Evolutionary conservation across 2,113 vertebrate species (phyloP).

Genomic region (Oplegnathus fasciatus): DNA sequence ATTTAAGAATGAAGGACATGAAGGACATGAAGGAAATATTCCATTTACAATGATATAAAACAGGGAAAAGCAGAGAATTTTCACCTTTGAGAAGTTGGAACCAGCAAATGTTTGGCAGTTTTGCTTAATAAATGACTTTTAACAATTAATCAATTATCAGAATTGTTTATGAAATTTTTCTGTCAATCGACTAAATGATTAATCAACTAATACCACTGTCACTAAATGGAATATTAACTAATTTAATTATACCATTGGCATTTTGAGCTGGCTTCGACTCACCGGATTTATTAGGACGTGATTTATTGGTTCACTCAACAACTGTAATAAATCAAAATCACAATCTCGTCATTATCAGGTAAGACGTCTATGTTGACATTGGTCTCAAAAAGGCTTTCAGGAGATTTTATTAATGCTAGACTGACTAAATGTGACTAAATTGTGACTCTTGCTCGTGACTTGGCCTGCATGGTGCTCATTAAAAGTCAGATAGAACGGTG

Average conservation of each 20-base stretch:
- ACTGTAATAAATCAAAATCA: background rate
- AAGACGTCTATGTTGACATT: background rate
- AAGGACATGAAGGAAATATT: too few species aligned
- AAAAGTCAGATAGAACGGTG: conserved; percentile 24
- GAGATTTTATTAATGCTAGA: background rate
- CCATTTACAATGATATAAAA: background rate
- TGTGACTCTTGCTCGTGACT: background rate
- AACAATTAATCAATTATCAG: background rate
- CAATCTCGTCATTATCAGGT: background rate
- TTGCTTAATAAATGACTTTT: background rate
- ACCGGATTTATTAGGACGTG: background rate
- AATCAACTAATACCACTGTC: background rate
- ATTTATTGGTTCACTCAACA: background rate
- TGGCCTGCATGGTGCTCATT: conserved; percentile 32
- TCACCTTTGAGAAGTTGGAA: background rate
- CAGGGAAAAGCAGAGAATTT: background rate
- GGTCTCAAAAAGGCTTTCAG: background rate
- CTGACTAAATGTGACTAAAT: conserved; percentile 1
- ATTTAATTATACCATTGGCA: background rate
- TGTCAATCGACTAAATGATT: background rate
- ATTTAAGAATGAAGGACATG: background rate
- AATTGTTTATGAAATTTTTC: background rate
- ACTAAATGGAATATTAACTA: background rate
- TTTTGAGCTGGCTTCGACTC: background rate
- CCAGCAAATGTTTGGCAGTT: background rate